Percentiles rank a stretch among this genome's conserved stretches.
Evolutionary conservation across 2,888 invertebrate species (phyloP).

Genomic region (Philonicus albiceps): DNA sequence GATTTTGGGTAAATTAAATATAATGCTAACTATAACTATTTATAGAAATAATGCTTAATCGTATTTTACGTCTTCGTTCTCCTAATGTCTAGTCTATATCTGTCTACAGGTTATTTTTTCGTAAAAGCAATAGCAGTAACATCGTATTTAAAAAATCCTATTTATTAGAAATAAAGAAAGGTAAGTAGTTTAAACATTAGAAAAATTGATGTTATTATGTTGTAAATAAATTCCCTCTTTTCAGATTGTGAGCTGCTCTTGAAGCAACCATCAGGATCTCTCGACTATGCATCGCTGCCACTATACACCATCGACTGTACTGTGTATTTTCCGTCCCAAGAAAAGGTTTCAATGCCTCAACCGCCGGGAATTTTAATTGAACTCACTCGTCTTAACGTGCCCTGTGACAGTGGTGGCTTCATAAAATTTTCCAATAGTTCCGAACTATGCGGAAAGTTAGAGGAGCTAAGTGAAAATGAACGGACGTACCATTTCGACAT

Average conservation of each 20-base stretch:
- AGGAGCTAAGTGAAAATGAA: constrained; percentile 70
- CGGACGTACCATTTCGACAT: constrained; percentile 70
- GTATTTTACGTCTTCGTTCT: neutral
- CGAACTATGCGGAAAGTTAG: constrained; percentile 73
- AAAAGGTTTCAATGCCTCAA: constrained; percentile 52
- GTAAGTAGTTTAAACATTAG: too few relatives aligned
- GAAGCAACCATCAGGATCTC: constrained; percentile 53
- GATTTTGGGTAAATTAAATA: neutral
- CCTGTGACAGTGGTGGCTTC: constrained; percentile 70
- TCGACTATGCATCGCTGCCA: constrained; percentile 57
- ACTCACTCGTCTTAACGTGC: constrained; percentile 74
- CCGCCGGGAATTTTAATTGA: constrained; percentile 70
- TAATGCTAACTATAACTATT: neutral
- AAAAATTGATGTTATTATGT: too few relatives aligned
- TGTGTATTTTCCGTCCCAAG: constrained; percentile 57
- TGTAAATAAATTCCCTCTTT: too few relatives aligned
- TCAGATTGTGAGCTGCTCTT: constrained; percentile 57
- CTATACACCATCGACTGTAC: constrained; percentile 56
- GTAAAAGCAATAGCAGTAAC: constrained; percentile 45
- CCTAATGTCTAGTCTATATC: neutral
- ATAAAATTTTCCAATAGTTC: constrained; percentile 67
- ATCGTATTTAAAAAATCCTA: constrained; percentile 42
- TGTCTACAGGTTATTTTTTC: constrained; percentile 21
- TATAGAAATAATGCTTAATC: neutral
- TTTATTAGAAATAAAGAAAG: constrained; percentile 52